Percentiles rank a stretch among this genome's conserved stretches.
Evolutionary conservation across 2,797 vertebrate genomes (phyloP).

Genomic region (Petrocephalus schoutedeni): DNA sequence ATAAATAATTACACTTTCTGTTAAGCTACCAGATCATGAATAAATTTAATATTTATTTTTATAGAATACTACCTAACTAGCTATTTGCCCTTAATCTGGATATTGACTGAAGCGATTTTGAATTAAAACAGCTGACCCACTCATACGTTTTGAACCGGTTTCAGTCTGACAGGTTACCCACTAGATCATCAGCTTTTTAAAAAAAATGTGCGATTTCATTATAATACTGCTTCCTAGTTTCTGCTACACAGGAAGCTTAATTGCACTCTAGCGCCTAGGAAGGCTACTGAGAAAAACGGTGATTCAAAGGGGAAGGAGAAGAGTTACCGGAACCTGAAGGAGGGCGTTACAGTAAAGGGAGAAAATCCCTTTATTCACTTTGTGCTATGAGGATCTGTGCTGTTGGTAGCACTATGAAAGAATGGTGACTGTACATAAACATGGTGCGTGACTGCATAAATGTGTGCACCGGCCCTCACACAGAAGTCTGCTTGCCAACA

Average conservation of each 20-base stretch:
- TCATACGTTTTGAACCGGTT: background rate
- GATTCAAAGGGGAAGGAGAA: constrained; percentile 28
- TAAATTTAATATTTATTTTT: too few relatives aligned
- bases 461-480: background rate
- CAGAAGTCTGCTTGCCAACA: background rate
- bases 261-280: background rate
- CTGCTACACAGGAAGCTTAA: background rate
- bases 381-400: constrained; percentile 43
- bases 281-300: constrained; percentile 15
- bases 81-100: background rate
- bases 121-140: background rate
- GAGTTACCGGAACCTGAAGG: constrained; percentile 56
- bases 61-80: too few relatives aligned
- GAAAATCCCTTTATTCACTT: constrained; percentile 54
- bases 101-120: background rate
- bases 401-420: background rate
- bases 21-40: too few relatives aligned
- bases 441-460: background rate
- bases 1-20: background rate
- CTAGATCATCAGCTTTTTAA: background rate
- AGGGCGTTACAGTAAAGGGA: constrained; percentile 42
- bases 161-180: background rate
- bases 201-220: background rate
- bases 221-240: background rate
- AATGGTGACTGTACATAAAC: constrained; percentile 26